A percentile compares a stretch with the other conserved stretches of the same genome.
phyloP scores from a whole-genome alignment of 2,888 invertebrate species.

The Trypoxylon attenuatum region DNA sequence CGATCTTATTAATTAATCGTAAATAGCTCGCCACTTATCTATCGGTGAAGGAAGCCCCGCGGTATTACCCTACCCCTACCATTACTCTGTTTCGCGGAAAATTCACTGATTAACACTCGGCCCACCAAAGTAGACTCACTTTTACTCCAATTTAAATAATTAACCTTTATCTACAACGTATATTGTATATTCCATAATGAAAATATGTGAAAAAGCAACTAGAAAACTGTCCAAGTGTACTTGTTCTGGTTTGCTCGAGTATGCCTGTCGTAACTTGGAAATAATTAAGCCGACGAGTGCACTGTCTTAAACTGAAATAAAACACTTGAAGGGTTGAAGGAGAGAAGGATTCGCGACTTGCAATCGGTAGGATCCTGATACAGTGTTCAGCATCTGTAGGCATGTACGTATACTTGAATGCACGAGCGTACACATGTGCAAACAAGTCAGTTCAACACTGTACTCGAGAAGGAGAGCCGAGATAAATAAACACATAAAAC shows the following conservation, averaged over 20 bases:
- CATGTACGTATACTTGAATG: conserved; percentile 18
- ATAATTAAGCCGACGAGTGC: too few relatives aligned
- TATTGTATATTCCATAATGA: background rate
- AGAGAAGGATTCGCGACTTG: conserved; percentile 37
- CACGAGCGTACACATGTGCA: conserved; percentile 20
- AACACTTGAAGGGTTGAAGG: conserved; percentile 50
- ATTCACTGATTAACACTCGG: too few relatives aligned
- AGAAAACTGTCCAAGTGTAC: background rate
- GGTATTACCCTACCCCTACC: too few relatives aligned
- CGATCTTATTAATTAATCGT: conserved; percentile 42
- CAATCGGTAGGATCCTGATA: conserved; percentile 42
- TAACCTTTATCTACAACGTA: too few relatives aligned
- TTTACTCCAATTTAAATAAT: too few relatives aligned
- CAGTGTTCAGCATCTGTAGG: conserved; percentile 8
- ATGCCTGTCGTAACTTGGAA: too few relatives aligned
- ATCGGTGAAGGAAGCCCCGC: background rate
- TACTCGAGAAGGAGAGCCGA: conserved; percentile 38
- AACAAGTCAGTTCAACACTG: conserved; percentile 26
- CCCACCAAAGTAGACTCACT: too few relatives aligned
- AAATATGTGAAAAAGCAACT: background rate
- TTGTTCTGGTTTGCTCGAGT: too few relatives aligned
- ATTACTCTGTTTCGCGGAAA: too few relatives aligned
- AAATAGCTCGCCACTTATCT: background rate
- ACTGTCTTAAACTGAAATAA: too few relatives aligned
- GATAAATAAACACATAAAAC: conserved; percentile 68